phyloP scores from a whole-genome alignment of 1,140 invertebrate genomes.

The Drosophila prosaltans region DNA sequence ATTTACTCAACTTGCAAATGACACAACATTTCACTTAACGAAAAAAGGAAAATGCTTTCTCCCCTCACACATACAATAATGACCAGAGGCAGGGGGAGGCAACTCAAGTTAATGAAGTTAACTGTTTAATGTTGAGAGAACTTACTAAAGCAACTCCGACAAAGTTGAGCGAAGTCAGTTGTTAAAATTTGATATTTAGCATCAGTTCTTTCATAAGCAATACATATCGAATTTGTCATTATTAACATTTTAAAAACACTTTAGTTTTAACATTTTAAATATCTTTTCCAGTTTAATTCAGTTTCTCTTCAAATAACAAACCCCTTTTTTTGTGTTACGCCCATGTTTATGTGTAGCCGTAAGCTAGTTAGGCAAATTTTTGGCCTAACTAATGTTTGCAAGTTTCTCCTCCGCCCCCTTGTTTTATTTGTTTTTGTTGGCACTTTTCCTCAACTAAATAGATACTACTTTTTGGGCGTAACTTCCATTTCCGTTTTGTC shows the following conservation, averaged over 20 bases:
- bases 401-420: too few species aligned
- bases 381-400: not conserved
- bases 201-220: too few species aligned
- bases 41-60: constrained; percentile 1
- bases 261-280: too few species aligned
- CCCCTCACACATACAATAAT: not conserved
- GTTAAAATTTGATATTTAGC: too few species aligned
- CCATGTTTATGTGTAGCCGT: not conserved
- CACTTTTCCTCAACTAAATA: not conserved
- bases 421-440: not conserved
- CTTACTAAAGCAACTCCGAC: not conserved
- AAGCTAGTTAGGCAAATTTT: constrained; percentile 2
- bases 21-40: constrained; percentile 60
- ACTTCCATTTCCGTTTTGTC: constrained; percentile 40
- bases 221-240: too few species aligned
- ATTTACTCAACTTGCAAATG: constrained; percentile 57
- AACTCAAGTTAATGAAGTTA: constrained; percentile 6
- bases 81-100: not conserved
- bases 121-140: constrained; percentile 32
- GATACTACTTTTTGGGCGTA: not conserved
- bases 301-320: too few species aligned
- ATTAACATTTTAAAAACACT: too few species aligned
- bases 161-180: too few species aligned
- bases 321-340: not conserved
- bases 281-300: too few species aligned